A percentile compares a stretch with the other conserved stretches of the same genome.
Evolutionary conservation across 2,113 vertebrate genomes (phyloP).

Genomic region (Oreocharis arfaki): DNA sequence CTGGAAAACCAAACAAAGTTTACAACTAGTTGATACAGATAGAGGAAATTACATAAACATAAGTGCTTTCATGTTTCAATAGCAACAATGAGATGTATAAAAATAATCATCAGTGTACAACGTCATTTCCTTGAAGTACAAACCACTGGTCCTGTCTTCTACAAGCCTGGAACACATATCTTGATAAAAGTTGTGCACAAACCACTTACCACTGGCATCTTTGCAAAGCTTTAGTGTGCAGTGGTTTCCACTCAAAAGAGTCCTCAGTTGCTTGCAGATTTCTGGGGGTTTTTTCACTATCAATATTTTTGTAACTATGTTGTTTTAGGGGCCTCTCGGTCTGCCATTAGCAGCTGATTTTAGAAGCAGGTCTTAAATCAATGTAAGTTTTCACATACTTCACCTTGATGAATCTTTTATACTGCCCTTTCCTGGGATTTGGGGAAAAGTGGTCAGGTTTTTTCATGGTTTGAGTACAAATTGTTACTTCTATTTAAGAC

Average conservation of each 20-base stretch:
- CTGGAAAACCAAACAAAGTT: constrained; percentile 21
- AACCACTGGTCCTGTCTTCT: background rate
- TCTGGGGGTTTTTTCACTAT: background rate
- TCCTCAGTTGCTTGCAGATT: background rate
- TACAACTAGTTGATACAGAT: background rate
- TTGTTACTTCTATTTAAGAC: background rate
- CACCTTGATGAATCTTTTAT: background rate
- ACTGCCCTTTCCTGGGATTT: background rate
- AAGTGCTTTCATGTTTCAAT: constrained; percentile 30
- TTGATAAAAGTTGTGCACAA: background rate
- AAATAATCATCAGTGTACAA: background rate
- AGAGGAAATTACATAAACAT: constrained; percentile 23
- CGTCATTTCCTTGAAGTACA: background rate
- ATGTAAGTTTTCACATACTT: background rate
- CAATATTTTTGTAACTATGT: background rate
- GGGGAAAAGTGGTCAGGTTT: background rate
- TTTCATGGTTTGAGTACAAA: background rate
- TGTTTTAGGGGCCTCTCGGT: background rate
- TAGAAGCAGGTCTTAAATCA: background rate
- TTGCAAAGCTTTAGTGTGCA: background rate
- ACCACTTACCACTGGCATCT: background rate
- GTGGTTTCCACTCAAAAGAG: background rate
- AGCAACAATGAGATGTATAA: constrained; percentile 1
- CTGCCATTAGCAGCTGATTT: background rate
- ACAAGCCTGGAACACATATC: background rate